These are phyloP conservation scores for Orius laevigatus DNA, from an alignment of 1,140 invertebrate species.

Conservation along the genomic window DNA sequence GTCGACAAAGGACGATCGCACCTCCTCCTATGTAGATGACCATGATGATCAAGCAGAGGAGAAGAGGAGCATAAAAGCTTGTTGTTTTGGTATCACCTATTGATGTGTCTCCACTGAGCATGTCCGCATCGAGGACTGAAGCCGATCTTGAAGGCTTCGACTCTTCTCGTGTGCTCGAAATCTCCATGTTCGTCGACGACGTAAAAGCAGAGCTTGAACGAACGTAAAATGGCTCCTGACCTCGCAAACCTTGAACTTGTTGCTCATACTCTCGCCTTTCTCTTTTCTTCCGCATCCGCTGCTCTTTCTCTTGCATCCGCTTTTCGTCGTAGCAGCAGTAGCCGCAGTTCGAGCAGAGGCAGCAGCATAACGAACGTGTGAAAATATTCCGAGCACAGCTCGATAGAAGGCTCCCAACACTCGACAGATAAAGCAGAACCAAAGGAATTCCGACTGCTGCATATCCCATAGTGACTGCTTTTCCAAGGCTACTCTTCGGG, in stretches of 20 bases:
- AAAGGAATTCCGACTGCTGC: conserved; percentile 80
- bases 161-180: conserved; percentile 7
- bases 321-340: conserved; percentile 72
- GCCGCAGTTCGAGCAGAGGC: conserved; percentile 66
- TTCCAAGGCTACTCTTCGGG: conserved; percentile 55
- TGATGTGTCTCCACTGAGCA: conserved; percentile 11
- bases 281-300: conserved; percentile 54
- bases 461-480: conserved; percentile 75
- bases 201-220: conserved; percentile 24
- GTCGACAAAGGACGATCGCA: conserved; percentile 67
- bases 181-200: conserved; percentile 14
- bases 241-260: conserved; percentile 32
- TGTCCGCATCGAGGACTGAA: conserved; percentile 28
- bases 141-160: conserved; percentile 7
- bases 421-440: conserved; percentile 73
- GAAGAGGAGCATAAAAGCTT: conserved; percentile 53
- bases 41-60: conserved; percentile 60
- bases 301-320: conserved; percentile 57
- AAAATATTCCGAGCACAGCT: conserved; percentile 75
- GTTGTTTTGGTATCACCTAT: conserved; percentile 22
- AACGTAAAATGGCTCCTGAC: conserved; percentile 66
- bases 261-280: conserved; percentile 52
- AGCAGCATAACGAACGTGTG: conserved; percentile 63
- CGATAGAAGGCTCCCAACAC: conserved; percentile 64
- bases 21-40: conserved; percentile 73